Evolutionary conservation across 2,888 invertebrate genomes (phyloP).

Genomic region (Steinernema carpocapsae): DNA sequence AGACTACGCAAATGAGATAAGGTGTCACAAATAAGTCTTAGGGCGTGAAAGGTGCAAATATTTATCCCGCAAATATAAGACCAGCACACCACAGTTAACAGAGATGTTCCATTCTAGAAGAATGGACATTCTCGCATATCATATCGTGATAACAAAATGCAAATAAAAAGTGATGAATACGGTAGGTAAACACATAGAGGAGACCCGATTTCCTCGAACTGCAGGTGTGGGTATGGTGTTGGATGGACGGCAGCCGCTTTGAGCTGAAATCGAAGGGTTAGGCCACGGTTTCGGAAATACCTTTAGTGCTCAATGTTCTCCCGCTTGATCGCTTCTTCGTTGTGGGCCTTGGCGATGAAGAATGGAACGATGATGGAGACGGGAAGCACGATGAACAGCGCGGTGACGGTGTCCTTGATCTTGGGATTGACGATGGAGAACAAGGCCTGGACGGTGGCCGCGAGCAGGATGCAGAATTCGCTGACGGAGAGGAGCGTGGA

Average conservation of each 20-base stretch:
- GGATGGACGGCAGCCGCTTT: neutral
- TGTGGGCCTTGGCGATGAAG: slow-evolving; percentile 25
- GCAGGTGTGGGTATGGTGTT: neutral
- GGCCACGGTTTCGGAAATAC: neutral
- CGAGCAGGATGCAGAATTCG: slow-evolving; percentile 27
- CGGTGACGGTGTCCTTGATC: slow-evolving; percentile 19
- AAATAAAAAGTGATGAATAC: neutral
- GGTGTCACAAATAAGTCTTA: no score
- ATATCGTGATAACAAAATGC: neutral
- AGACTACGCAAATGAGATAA: no score
- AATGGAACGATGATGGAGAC: slow-evolving; percentile 23
- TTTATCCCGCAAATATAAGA: slow-evolving; percentile 9
- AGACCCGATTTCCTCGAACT: slow-evolving; percentile 27
- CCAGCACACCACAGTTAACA: no score
- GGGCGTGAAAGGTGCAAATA: no score
- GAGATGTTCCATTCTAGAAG: no score
- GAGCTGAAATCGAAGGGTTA: no score
- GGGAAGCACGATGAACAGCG: slow-evolving; percentile 26
- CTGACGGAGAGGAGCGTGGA: slow-evolving; percentile 5
- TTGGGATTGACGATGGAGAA: slow-evolving; percentile 26
- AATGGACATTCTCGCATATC: neutral
- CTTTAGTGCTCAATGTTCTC: slow-evolving; percentile 13
- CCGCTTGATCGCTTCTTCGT: slow-evolving; percentile 24
- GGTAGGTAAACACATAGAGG: neutral
- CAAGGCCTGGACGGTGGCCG: slow-evolving; percentile 8